A percentile compares a stretch with the other conserved stretches of the same genome.
Evolutionary conservation across 2,113 vertebrate species (phyloP).

Genomic region (Rhinolophus ferrumequinum): DNA sequence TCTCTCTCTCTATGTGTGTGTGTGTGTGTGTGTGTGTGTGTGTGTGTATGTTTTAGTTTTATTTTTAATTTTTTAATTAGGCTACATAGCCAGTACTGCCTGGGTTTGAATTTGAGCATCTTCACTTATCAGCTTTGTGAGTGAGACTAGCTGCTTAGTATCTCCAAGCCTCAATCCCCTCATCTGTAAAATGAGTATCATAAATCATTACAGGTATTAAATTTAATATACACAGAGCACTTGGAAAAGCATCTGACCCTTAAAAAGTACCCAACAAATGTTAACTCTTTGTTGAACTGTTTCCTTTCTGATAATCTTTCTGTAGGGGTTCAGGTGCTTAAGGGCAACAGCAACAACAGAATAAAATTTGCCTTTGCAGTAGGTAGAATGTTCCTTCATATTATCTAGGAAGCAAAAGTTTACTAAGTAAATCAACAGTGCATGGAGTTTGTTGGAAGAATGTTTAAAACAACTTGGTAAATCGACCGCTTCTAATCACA

Average conservation of each 20-base stretch:
- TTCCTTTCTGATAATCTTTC: not conserved
- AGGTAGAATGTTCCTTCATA: not conserved
- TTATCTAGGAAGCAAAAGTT: constrained; percentile 9
- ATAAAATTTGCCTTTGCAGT: not conserved
- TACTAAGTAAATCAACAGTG: not conserved
- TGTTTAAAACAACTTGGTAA: constrained; percentile 37
- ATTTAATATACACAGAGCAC: not conserved
- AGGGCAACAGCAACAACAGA: not conserved
- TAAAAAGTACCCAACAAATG: not conserved
- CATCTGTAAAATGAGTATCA: not conserved
- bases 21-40: too few species aligned
- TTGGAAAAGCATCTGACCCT: not conserved
- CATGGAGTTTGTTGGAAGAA: not conserved
- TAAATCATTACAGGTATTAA: not conserved
- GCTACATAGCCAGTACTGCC: not conserved
- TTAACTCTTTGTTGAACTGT: not conserved
- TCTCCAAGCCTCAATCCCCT: not conserved
- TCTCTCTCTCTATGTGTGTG: not conserved
- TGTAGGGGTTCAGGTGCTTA: not conserved
- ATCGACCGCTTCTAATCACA: constrained; percentile 10
- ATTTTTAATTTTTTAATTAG: too few species aligned
- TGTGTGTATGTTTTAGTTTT: too few species aligned
- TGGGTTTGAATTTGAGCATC: not conserved
- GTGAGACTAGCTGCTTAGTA: not conserved
- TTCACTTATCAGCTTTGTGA: not conserved